Conservation (phyloP, 1,140 invertebrate species). For the Drosophila novamexicana region DNA sequence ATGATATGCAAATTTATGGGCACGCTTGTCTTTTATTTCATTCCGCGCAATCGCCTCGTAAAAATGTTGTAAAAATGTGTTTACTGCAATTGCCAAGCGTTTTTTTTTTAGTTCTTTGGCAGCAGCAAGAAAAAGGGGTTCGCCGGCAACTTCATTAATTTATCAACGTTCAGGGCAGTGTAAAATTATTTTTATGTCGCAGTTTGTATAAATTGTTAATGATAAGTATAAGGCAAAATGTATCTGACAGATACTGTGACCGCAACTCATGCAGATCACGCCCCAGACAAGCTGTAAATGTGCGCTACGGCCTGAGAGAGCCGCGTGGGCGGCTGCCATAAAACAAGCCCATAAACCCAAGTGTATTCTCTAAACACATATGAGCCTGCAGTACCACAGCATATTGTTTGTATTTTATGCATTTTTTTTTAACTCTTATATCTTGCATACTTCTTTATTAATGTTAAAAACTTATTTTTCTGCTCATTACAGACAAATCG, state of each 20-base stretch:
- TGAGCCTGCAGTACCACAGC: conserved; percentile 1
- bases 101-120: conserved; percentile 4
- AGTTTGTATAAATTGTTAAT: conserved; percentile 33
- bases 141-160: conserved; percentile 67
- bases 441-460: background rate
- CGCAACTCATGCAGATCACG: conserved; percentile 51
- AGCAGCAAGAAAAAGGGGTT: conserved; percentile 47
- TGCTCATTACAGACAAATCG: conserved; percentile 86
- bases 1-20: conserved; percentile 67
- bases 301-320: background rate
- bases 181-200: conserved; percentile 46
- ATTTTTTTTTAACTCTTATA: conserved; percentile 1
- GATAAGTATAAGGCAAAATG: conserved; percentile 43
- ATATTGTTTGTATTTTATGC: conserved; percentile 12
- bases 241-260: conserved; percentile 56
- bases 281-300: conserved; percentile 34
- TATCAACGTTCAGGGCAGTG: conserved; percentile 46
- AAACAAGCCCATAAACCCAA: conserved; percentile 36
- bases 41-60: conserved; percentile 45
- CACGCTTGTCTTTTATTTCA: conserved; percentile 25
- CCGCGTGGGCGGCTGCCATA: conserved; percentile 48
- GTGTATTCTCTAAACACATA: conserved; percentile 12
- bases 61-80: conserved; percentile 59
- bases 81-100: conserved; percentile 43
- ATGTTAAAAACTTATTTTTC: conserved; percentile 6